Percentiles rank a stretch among this genome's conserved stretches.
Evolutionary conservation across 2,888 invertebrate species (phyloP).

Genomic region (Sabatieria punctata): DNA sequence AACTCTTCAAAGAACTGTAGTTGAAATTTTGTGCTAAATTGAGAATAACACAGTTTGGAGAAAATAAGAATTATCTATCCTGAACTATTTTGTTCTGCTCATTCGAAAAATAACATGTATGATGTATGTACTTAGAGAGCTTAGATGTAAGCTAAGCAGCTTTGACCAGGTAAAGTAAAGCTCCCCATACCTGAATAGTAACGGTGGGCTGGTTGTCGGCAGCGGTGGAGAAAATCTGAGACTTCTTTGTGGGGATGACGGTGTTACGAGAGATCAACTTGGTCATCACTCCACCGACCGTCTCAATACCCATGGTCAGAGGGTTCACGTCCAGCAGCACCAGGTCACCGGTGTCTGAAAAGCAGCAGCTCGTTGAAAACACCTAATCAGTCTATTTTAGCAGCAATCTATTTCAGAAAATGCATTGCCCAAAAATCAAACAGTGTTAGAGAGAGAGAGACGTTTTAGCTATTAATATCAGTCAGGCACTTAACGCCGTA

Average conservation of each 20-base stretch:
- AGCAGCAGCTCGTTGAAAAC: neutral
- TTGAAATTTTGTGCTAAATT: neutral
- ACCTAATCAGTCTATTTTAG: neutral
- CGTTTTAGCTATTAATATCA: neutral
- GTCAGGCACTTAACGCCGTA: too few relatives aligned
- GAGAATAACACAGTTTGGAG: too few relatives aligned
- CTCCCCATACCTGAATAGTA: constrained; percentile 58
- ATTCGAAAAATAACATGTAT: neutral
- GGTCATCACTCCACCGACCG: constrained; percentile 97
- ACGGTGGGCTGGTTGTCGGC: constrained; percentile 94
- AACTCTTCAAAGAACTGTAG: neutral
- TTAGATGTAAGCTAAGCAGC: neutral
- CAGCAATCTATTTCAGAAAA: neutral
- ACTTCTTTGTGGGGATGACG: constrained; percentile 91
- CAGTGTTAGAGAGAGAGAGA: neutral
- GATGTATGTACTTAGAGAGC: neutral
- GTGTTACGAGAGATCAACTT: constrained; percentile 90
- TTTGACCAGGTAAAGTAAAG: too few relatives aligned
- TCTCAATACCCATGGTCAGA: constrained; percentile 91
- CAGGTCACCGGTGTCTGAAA: constrained; percentile 53
- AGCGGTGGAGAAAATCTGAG: constrained; percentile 92
- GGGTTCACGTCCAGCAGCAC: constrained; percentile 95
- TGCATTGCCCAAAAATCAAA: neutral
- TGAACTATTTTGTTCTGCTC: too few relatives aligned
- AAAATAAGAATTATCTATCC: too few relatives aligned